Evolutionary conservation across 2,113 vertebrate species (phyloP).

Genomic region (Scolopax mira): DNA sequence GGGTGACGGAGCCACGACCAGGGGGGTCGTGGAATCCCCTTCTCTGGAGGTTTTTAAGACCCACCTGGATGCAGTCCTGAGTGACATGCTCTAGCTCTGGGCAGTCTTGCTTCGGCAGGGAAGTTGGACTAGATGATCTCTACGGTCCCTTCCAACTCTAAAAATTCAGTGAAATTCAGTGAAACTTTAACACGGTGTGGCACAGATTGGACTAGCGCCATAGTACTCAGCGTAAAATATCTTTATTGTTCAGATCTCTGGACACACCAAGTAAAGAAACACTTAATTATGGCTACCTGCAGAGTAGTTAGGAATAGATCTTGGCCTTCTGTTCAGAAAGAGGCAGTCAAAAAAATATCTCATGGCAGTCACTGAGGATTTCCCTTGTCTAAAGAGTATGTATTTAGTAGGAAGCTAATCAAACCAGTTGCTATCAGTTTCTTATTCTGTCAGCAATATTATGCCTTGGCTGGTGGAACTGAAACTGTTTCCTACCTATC

Average conservation of each 20-base stretch:
- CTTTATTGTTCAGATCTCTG: neutral
- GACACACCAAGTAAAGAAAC: neutral
- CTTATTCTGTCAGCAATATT: neutral
- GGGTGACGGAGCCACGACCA: too few species aligned
- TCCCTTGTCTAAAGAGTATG: neutral
- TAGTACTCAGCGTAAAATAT: neutral
- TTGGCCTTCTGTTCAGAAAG: neutral
- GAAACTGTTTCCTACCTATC: neutral
- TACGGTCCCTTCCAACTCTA: too few species aligned
- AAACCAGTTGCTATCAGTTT: neutral
- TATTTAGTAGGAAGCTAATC: neutral
- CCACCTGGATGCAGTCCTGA: too few species aligned
- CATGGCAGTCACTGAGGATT: neutral
- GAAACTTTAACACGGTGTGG: rapidly evolving
- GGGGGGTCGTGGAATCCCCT: too few species aligned
- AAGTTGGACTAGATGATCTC: too few species aligned
- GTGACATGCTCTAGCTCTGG: too few species aligned
- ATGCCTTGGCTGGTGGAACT: neutral
- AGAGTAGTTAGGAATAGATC: neutral
- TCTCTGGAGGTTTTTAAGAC: too few species aligned
- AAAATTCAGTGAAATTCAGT: too few species aligned
- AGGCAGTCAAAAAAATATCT: neutral
- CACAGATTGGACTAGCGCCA: rapidly evolving
- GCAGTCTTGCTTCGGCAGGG: too few species aligned
- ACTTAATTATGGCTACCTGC: neutral